phyloP scores from a whole-genome alignment of 2,797 vertebrate species.

The Micropoecilia bifurca region DNA sequence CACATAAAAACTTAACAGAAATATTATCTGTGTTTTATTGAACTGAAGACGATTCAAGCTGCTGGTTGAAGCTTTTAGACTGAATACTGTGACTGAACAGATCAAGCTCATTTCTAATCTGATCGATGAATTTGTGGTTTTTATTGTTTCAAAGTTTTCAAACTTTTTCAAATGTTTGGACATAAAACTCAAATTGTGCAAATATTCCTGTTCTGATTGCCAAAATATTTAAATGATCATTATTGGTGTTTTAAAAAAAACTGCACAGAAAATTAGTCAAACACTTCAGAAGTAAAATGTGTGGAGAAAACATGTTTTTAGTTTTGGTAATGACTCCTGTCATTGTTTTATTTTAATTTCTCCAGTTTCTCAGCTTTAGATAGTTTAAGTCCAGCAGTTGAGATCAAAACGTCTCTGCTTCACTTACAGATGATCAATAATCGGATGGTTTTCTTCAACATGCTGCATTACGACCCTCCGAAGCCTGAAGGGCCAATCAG shows the following conservation, averaged over 20 bases:
- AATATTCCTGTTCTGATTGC: neutral
- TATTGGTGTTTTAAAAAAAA: neutral
- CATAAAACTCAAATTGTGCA: neutral
- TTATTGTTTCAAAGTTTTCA: neutral
- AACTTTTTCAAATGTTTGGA: neutral
- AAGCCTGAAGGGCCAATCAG: constrained; percentile 54
- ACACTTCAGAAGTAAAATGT: neutral
- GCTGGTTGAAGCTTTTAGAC: too few relatives aligned
- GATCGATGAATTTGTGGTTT: neutral
- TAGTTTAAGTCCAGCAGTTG: neutral
- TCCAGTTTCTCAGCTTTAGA: neutral
- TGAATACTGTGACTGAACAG: neutral
- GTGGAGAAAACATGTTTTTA: neutral
- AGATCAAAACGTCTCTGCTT: neutral
- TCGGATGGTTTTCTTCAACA: constrained; percentile 70
- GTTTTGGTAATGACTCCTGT: neutral
- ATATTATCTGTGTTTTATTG: too few relatives aligned
- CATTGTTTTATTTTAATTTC: neutral
- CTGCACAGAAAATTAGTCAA: neutral
- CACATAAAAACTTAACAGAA: too few relatives aligned
- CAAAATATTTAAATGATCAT: neutral
- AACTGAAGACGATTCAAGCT: too few relatives aligned
- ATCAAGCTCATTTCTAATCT: neutral
- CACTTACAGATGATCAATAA: constrained; percentile 65
- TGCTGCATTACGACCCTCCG: constrained; percentile 63